A percentile compares a stretch with the other conserved stretches of the same genome.
These are phyloP conservation scores for Apolygus lucorum DNA, from an alignment of 1,140 invertebrate genomes.

Conservation along the genomic window DNA sequence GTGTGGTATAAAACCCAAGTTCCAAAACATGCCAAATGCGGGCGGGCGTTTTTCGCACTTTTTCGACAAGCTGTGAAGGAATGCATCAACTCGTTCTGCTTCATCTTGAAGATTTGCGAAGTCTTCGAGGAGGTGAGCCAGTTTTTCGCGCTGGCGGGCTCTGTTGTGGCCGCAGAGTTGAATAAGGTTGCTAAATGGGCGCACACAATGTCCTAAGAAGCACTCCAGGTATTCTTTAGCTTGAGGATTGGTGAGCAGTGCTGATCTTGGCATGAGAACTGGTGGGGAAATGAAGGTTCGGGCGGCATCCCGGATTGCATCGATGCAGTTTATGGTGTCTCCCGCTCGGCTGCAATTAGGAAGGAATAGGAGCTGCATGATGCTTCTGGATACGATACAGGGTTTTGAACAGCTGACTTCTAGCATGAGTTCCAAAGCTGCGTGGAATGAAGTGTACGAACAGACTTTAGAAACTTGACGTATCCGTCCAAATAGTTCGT, in stretches of 20 bases:
- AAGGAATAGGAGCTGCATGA: conserved; percentile 75
- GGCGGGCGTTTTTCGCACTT: conserved; percentile 57
- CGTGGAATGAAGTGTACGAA: conserved; percentile 67
- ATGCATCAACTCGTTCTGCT: conserved; percentile 84
- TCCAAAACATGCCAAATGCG: conserved; percentile 79
- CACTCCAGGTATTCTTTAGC: conserved; percentile 79
- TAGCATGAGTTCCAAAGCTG: conserved; percentile 83
- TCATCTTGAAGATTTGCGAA: conserved; percentile 89
- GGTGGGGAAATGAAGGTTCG: conserved; percentile 82
- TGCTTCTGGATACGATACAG: conserved; percentile 87
- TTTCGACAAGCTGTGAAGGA: conserved; percentile 60
- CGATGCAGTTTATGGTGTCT: conserved; percentile 52
- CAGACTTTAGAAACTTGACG: conserved; percentile 76
- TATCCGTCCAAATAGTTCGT: conserved; percentile 68
- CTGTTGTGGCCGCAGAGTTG: conserved; percentile 90
- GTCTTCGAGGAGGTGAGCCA: conserved; percentile 80
- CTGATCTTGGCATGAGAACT: conserved; percentile 59
- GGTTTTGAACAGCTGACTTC: conserved; percentile 82
- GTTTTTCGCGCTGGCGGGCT: conserved; percentile 86
- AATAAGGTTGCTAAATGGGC: conserved; percentile 77
- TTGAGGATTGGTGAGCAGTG: conserved; percentile 53
- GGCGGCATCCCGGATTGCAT: conserved; percentile 76
- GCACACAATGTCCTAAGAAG: conserved; percentile 79
- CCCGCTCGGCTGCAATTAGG: conserved; percentile 44
- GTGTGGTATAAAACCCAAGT: conserved; percentile 96